These are phyloP conservation scores for Heliconius nattereri DNA, from an alignment of 1,140 invertebrate genomes.

Conservation along the genomic window DNA sequence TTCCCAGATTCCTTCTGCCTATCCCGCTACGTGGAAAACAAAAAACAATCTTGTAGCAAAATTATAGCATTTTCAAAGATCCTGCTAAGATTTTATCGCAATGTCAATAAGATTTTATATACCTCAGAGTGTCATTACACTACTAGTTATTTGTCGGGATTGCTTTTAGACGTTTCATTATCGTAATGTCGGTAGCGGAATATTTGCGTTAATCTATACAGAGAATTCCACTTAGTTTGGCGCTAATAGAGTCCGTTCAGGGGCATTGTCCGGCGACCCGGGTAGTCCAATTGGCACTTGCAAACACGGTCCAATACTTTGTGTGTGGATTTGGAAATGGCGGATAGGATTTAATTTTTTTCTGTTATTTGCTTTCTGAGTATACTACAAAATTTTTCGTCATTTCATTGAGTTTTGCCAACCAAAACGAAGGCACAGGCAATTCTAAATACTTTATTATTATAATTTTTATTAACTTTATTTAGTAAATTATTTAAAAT, in stretches of 20 bases:
- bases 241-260: slow-evolving; percentile 21
- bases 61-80: no score
- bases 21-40: no score
- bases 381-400: no score
- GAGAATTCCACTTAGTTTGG: slow-evolving; percentile 25
- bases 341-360: neutral
- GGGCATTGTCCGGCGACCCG: slow-evolving; percentile 22
- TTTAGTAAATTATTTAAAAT: no score
- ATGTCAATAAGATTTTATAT: neutral
- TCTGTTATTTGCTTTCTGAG: no score
- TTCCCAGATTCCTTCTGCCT: no score
- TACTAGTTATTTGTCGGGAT: neutral
- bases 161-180: neutral
- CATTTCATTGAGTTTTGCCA: no score
- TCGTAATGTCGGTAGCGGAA: neutral
- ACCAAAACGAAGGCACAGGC: no score
- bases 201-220: slow-evolving; percentile 24
- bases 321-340: neutral
- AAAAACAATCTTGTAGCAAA: no score
- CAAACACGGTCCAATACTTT: slow-evolving; percentile 13
- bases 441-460: no score
- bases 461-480: no score
- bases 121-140: neutral
- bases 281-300: slow-evolving; percentile 27
- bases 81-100: no score